Evolutionary conservation across 2,113 vertebrate genomes (phyloP).

Genomic region (Aptenodytes forsteri): DNA sequence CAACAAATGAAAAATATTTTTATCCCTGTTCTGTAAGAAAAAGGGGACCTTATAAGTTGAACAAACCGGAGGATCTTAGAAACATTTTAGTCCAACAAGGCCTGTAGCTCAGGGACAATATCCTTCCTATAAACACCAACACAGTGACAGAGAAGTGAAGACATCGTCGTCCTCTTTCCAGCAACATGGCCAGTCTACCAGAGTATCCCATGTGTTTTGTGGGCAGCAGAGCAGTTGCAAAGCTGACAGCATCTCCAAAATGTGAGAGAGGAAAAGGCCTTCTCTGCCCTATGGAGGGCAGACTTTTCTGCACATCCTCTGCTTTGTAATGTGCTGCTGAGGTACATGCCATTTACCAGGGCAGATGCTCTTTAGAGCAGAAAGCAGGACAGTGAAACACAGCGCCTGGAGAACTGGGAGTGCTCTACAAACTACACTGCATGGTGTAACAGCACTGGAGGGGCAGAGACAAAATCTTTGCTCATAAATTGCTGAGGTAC

Average conservation of each 20-base stretch:
- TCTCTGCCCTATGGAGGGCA: background rate
- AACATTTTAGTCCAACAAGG: background rate
- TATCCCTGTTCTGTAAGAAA: background rate
- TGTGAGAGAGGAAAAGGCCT: background rate
- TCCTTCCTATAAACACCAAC: background rate
- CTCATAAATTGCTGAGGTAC: background rate
- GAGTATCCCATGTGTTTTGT: background rate
- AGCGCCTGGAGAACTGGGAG: background rate
- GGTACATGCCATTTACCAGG: background rate
- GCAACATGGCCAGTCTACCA: background rate
- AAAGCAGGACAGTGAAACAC: background rate
- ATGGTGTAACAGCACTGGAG: background rate
- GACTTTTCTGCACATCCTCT: background rate
- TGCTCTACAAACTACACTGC: background rate
- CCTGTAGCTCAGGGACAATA: background rate
- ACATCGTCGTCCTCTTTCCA: fast-evolving
- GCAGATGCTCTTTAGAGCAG: background rate
- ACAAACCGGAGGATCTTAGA: background rate
- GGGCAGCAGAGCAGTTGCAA: background rate
- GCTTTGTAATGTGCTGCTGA: background rate
- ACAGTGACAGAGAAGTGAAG: background rate
- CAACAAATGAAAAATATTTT: background rate
- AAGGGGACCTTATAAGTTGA: background rate
- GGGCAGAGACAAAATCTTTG: background rate
- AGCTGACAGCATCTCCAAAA: background rate